Conservation (phyloP, 2,113 vertebrate species). For the Corvus hawaiiensis region DNA sequence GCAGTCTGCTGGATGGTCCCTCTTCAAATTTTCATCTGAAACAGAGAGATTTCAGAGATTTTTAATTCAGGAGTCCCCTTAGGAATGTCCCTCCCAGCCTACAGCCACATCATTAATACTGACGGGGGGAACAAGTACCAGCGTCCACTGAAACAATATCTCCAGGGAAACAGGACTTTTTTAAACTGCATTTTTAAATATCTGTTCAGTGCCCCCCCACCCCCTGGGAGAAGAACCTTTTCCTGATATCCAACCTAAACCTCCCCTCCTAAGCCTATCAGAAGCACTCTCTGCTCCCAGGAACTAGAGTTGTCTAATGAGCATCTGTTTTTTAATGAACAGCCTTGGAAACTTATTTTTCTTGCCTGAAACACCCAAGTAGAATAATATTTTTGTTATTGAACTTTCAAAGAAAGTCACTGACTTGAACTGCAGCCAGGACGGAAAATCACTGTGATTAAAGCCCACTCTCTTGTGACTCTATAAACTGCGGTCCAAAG, state of each 20-base stretch:
- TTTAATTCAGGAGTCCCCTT: not conserved
- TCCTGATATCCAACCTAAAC: not conserved
- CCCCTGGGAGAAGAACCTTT: not conserved
- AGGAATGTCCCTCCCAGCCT: not conserved
- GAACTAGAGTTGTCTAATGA: fast-evolving
- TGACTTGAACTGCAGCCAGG: not conserved
- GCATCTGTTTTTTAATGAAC: not conserved
- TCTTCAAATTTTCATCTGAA: not conserved
- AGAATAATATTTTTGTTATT: not conserved
- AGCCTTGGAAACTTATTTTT: not conserved
- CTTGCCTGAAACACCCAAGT: not conserved
- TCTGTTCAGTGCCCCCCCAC: not conserved
- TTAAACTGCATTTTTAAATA: not conserved
- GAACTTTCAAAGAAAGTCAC: not conserved
- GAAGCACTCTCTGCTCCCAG: not conserved
- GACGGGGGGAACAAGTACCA: not conserved
- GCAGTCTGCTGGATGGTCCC: not conserved
- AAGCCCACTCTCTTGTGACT: not conserved
- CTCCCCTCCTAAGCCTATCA: not conserved
- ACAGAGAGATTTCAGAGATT: not conserved
- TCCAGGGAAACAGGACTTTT: not conserved
- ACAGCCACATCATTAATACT: not conserved
- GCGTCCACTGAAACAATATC: not conserved
- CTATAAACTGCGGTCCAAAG: not conserved
- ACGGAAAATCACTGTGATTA: not conserved